A percentile compares a stretch with the other conserved stretches of the same genome.
Evolutionary conservation across 2,797 vertebrate species (phyloP).

Genomic region (Pseudocheirus occidentalis): DNA sequence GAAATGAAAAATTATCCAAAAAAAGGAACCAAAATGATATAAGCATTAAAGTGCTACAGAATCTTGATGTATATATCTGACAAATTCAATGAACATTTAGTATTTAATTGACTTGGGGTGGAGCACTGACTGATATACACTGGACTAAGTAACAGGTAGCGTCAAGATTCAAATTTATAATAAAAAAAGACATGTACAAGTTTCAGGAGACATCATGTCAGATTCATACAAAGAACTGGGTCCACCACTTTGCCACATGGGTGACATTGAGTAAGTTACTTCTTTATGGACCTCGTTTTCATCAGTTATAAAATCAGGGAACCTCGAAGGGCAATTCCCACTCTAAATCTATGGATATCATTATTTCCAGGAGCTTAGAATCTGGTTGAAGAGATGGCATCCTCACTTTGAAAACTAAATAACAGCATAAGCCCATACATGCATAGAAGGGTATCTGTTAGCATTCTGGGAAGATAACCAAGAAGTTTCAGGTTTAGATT

Average conservation of each 20-base stretch:
- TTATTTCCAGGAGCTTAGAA: not conserved
- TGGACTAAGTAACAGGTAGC: not conserved
- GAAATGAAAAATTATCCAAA: slow-evolving; percentile 34
- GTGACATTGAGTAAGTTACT: not conserved
- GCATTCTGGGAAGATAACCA: not conserved
- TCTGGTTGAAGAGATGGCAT: not conserved
- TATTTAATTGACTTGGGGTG: not conserved
- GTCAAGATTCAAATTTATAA: not conserved
- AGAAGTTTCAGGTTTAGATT: not conserved
- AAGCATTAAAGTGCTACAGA: not conserved
- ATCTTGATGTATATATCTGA: not conserved
- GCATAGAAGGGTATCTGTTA: not conserved
- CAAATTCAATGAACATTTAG: not conserved
- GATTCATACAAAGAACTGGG: not conserved
- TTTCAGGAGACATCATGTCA: not conserved
- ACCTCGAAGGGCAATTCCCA: not conserved
- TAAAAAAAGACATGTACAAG: not conserved
- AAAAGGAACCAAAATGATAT: slow-evolving; percentile 45
- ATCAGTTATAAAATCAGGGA: not conserved
- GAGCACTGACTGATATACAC: not conserved
- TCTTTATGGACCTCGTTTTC: not conserved
- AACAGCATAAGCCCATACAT: not conserved
- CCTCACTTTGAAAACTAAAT: not conserved
- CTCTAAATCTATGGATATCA: not conserved
- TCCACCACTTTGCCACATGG: not conserved